Base-by-base conservation (phyloP, 1,140 invertebrate genomes). In the Papilio aristodemus region DNA sequence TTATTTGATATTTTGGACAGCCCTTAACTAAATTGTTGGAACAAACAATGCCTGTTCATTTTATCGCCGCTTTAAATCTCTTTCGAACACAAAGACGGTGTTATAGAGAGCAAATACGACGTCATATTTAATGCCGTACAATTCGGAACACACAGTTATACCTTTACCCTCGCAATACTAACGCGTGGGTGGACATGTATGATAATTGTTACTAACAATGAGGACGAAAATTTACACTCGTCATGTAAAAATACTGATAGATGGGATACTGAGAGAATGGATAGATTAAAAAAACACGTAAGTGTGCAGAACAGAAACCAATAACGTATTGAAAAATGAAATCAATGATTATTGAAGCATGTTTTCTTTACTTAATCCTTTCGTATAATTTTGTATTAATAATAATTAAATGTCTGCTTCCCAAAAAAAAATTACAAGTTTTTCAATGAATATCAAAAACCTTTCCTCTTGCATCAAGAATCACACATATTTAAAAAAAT, bases 81-180 rank as follows among this genome's bases (percentile, higher is more conserved):
- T n/a, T 43, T 11, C 27, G 63, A 66, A 50, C 59, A 62, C 63
- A 66, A 66, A 66, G 63, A 66, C 43, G 63, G 43, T 50, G 41
- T 66, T 66, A 66, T 66, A 66, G 63, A 66, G 63, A 66, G 63
- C 63, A 66, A 66, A 66, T 50, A 46, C 63, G 22, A 22, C 41
- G 63, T 66, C 63, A 66, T 66, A 66, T 46, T 66, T 66, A 66
- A 66, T 46, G 43, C 27, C 41, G 17, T 38, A 36, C 41, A 50
- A 66, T 66, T 66, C n/a, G 41, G 63, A n/a, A 50, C 63, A 66
- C 27, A 66, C 63, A 66, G 63, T 66, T 66, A 66, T 66, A n/a
- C n/a, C n/a, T n/a, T n/a, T n/a, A n/a, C 39, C 39, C 39, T 64
- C 10, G 62, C 32, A 36, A 59, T 25, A 13, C 17, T 8, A 50